Base-by-base conservation (phyloP, 2,888 invertebrate species). In the Pristionchus maxplancki region DNA sequence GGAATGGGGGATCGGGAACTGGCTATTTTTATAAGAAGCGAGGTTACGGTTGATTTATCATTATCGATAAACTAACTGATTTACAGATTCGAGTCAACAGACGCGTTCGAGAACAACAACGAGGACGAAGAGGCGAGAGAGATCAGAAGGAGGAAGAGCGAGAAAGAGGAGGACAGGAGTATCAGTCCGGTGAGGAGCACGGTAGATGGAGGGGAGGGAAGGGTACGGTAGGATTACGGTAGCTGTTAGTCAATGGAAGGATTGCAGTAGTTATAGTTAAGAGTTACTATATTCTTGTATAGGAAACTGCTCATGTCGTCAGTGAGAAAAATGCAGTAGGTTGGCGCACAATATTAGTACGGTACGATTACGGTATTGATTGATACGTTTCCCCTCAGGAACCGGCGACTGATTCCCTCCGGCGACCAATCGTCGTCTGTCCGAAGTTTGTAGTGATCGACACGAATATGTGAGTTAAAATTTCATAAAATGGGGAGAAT, bases 381-480 rank as follows among this genome's bases (percentile, higher is more conserved):
- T 28, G n/a, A 28, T 82, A 24, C 84, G 53, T 53, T 13, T 44
- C 64, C 40, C 6, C 34, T 40, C 85, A 85, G 85, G 62, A 58
- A 40, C 64, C 85, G 17, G 37, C 64, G 11, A 53, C 85, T 1
- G 34, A 50, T 20, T 85, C 88, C 2, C 53, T 64, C 40, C 53
- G 88, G 5, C 88, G 78, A 15, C 88, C 64, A 11, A 37, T 88
- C 20, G 88, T 88, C 58, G 88, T 88, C 34, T 64, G 88, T 4
- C 88, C 88, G 13, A 31, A 40, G n/a, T 88, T 88, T 40, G 81
- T 88, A 28, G 88, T 81, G 0, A 58, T 88, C 62, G 88, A 88
- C 81, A 88, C 88, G 37, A 88, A 88, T 85, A 64, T 85, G 82
- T 83, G 3, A 50, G 50, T 40, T 40, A 24, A 20, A 5, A 40